Evolutionary conservation across 2,797 vertebrate species (phyloP), one percentile per base, ranked within the genome.

Genomic region (Bradypodion pumilum): DNA sequence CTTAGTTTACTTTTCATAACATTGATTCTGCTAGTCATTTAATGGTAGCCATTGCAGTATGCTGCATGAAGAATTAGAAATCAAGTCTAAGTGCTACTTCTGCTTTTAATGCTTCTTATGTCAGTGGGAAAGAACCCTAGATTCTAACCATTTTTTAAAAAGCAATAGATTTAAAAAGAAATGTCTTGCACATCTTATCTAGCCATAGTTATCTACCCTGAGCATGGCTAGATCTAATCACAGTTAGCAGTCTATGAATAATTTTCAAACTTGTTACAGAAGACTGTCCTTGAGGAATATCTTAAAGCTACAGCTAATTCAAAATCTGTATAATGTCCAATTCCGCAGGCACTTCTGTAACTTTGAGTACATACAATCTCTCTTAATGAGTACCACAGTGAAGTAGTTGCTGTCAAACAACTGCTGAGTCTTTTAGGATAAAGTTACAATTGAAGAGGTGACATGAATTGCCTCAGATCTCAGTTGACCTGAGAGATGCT

Each of bases 11-110:
- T n/a, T 65, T 80, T 44, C 56, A 0, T 1, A 35, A 32, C 10
- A 44, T 35, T 32, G 82, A 68, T 69, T 85, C 19, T n/a, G n/a
- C n/a, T n/a, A n/a, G n/a, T n/a, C n/a, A n/a, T 16, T 78, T 79
- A 49, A 74, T 85, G 85, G 37, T 86, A 59, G 72, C 85, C 86
- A 81, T 74, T 37, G 13, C 23, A 19, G 2, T 52, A 21, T 44
- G n/a, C 40, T 65, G 16, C 5, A 62, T 85, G 69, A 80, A 56
- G 10, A 84, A 27, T 40, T 2, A 19, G n/a, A 40, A n/a, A 46
- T 9, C 60, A 7, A 81, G n/a, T 16, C 4, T 69, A 60, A 85
- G 68, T 4, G 46, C 27, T 59, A 68, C 4, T 59, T 19, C 19
- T 56, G 52, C 19, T 56, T 12, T 56, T 56, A 42, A 42, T 42